These are phyloP conservation scores for Lamellibrachia satsuma DNA, from an alignment of 2,888 invertebrate genomes.

Conservation along the genomic window DNA sequence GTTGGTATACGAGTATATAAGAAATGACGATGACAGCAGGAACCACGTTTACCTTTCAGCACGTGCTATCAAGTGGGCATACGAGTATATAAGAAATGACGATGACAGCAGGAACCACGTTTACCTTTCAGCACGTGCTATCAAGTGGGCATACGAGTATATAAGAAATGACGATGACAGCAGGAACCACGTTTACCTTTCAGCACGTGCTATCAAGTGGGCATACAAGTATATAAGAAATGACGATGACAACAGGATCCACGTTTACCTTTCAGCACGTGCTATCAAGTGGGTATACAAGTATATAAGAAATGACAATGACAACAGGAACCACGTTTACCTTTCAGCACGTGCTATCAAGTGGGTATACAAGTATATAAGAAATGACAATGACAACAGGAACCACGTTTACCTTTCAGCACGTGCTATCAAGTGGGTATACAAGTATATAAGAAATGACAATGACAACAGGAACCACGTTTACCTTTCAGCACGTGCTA, in stretches of 20 bases:
- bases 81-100: not conserved
- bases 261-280: slow-evolving; percentile 37
- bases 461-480: not conserved
- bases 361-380: not conserved
- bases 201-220: too few relatives aligned
- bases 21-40: not conserved
- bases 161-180: not conserved
- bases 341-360: too few relatives aligned
- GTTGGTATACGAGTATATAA: not conserved
- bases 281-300: too few relatives aligned
- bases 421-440: too few relatives aligned
- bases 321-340: slow-evolving; percentile 23
- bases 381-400: not conserved
- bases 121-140: slow-evolving; percentile 41
- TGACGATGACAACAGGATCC: not conserved
- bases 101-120: not conserved
- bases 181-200: slow-evolving; percentile 33
- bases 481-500: slow-evolving; percentile 41
- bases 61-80: too few relatives aligned
- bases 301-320: not conserved
- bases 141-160: too few relatives aligned
- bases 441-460: not conserved
- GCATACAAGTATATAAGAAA: not conserved
- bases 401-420: slow-evolving; percentile 35
- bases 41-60: slow-evolving; percentile 35